These are phyloP conservation scores for Montipora foliosa DNA, from an alignment of 64 coral and sea anemone genomes.

Conservation along the genomic window DNA sequence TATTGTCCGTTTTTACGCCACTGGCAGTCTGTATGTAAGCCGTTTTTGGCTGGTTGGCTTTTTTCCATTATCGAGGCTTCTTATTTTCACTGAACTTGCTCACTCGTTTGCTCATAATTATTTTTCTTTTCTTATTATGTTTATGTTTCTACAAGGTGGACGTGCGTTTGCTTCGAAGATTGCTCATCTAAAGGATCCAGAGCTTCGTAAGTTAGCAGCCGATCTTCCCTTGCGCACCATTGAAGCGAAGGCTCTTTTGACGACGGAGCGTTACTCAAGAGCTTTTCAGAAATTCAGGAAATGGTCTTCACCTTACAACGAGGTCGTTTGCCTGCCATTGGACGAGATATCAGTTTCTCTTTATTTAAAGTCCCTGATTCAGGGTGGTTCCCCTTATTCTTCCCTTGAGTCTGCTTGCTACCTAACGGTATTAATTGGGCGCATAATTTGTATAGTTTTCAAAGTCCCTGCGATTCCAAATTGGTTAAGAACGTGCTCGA, in stretches of 20 bases:
- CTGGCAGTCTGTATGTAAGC: constrained; percentile 1
- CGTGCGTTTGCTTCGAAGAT: constrained; percentile 7
- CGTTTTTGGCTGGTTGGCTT: neutral
- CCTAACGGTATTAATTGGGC: constrained; percentile 63
- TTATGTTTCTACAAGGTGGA: constrained; percentile 8
- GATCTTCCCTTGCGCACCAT: constrained; percentile 24
- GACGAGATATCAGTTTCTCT: no score
- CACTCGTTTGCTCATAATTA: constrained; percentile 23
- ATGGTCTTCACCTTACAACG: no score
- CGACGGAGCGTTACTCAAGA: constrained; percentile 45
- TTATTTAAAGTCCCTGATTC: no score
- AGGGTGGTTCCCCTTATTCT: constrained; percentile 11
- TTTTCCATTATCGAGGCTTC: constrained; percentile 4
- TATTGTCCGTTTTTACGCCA: neutral
- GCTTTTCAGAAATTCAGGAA: no score
- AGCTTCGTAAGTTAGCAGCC: constrained; percentile 20
- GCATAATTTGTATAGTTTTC: constrained; percentile 49
- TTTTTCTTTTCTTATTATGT: constrained; percentile 15
- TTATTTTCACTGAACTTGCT: neutral
- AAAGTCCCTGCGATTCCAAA: constrained; percentile 28
- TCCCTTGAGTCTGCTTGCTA: constrained; percentile 60
- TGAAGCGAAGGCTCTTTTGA: constrained; percentile 19
- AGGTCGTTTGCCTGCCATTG: no score
- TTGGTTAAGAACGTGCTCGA: constrained; percentile 56
- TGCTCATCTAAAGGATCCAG: constrained; percentile 3